Base-by-base conservation (phyloP, 2,797 vertebrate genomes). In the Thunnus albacares region DNA sequence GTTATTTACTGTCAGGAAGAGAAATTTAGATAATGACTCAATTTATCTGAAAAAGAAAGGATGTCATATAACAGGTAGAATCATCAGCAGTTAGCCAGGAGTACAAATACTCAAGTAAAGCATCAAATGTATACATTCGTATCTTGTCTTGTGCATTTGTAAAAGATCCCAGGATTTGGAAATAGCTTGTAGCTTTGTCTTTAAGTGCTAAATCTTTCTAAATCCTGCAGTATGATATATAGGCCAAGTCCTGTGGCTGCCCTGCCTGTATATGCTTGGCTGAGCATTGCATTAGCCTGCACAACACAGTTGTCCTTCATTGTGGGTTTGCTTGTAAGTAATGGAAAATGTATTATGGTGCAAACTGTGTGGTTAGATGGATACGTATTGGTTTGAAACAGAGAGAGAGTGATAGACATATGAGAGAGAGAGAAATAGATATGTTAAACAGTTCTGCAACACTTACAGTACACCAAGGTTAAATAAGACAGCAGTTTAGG, bases 211-310 rank as follows among this genome's bases (percentile, higher is more conserved):
- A 81, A 87, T 74, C 77, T 80, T 71, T 38, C 58, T 78, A 71
- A 82, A 85, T 83, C 83, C 77, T 64, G 43, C 80, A 79, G 77
- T 63, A 61, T 88, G 77, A 91, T 84, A 80, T 82, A 81, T 77
- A 86, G 82, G 73, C 77, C 76, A 78, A 75, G 70, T 88, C 85
- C 43, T 83, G 64, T 81, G 71, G 64, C 71, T 82, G 61, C 56
- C 60, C 56, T 68, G 62, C 49, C 67, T 81, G 57, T 61, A 66
- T 84, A 80, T 90, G 83, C 81, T 86, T 82, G 82, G 70, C 77
- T 87, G 84, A 92, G 84, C 77, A 70, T 86, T 75, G 71, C 82
- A 88, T 92, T 90, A 83, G 75, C 81, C 70, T 22, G 56, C 79
- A 67, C 81, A 69, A 67, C 70, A 77, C 78, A 87, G 65, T 69